These are phyloP conservation scores for Brachionus rubens DNA, from an alignment of 1,140 invertebrate genomes.

Conservation along the genomic window DNA sequence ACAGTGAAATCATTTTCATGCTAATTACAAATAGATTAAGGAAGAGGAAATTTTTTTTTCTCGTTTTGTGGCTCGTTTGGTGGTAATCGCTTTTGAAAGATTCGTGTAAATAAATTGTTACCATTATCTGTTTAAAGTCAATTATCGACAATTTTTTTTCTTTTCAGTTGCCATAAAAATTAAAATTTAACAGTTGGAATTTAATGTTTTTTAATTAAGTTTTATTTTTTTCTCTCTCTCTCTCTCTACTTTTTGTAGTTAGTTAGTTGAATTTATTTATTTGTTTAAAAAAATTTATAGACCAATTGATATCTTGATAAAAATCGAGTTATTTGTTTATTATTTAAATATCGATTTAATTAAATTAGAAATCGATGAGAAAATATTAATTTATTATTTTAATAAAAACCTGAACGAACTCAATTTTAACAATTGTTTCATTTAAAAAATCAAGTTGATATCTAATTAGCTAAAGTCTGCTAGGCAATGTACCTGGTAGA, in stretches of 20 bases:
- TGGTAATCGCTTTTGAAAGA: conserved; percentile 6
- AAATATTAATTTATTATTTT: background rate
- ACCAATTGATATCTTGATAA: conserved; percentile 2
- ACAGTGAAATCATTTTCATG: background rate
- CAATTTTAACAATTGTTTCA: background rate
- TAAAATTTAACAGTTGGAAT: conserved; percentile 23
- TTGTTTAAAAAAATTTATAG: background rate
- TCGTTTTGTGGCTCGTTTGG: conserved; percentile 17
- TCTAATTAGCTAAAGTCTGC: too few relatives aligned
- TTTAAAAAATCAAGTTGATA: background rate
- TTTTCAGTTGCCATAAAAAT: background rate
- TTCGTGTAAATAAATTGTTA: background rate
- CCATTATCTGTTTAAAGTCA: conserved; percentile 41
- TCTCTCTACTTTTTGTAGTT: background rate
- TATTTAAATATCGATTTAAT: conserved; percentile 38
- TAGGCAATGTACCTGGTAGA: too few relatives aligned
- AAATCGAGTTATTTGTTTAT: background rate
- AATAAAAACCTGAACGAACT: too few relatives aligned
- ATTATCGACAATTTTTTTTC: background rate
- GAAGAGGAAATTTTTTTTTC: background rate
- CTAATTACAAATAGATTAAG: background rate
- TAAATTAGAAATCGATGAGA: conserved; percentile 18
- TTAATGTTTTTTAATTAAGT: conserved; percentile 45
- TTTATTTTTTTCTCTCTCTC: conserved; percentile 23
- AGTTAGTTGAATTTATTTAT: background rate